Evolutionary conservation across 2,797 vertebrate genomes (phyloP), one percentile per base, ranked within the genome.

Genomic region (Amblyopsis hoosieri): DNA sequence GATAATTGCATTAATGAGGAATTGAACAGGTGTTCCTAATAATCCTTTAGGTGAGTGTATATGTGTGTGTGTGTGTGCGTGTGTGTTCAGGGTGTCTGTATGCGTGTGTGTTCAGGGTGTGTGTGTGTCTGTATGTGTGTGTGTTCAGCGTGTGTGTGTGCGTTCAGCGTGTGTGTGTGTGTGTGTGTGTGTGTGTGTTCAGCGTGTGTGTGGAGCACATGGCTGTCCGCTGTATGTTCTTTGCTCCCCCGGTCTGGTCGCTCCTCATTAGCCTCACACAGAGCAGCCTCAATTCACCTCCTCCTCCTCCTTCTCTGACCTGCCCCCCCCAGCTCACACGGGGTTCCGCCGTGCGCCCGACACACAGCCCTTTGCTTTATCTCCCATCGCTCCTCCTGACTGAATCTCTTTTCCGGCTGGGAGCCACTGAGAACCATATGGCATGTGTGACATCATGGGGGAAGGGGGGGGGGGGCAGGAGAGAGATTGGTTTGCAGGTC

Each of bases 401-500:
- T 91, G 91, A 93, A 92, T 93, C 89, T 89, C 90, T 93, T 93
- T 93, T 93, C 92, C 90, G 90, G 88, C 89, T 91, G 84, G 87
- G 91, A 90, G 84, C 83, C 92, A 78, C 92, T 93, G 89, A 93
- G 94, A 94, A 92, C 91, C 93, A 94, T 93, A 94, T 94, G 92
- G 86, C 33, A 37, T 55, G 90, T 83, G 93, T 94, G 93, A 94
- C 93, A 94, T 93, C 92, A 94, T 89, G 87, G 89, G 19, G 79
- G 17, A 1, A 84, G 85, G 84, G 85, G 89, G 81, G 85, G 87
- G 84, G 75, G 86, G 89, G 88, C 75, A 74, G 87, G 67, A 71
- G 82, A 90, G 86, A 78, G 90, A 90, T 78, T 82, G 88, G 87
- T 85, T 89, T 90, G 88, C 92, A 92, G 90, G 89, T 87, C 88